These are phyloP conservation scores for Metopolophium dirhodum DNA, from an alignment of 1,140 invertebrate genomes.

Conservation along the genomic window DNA sequence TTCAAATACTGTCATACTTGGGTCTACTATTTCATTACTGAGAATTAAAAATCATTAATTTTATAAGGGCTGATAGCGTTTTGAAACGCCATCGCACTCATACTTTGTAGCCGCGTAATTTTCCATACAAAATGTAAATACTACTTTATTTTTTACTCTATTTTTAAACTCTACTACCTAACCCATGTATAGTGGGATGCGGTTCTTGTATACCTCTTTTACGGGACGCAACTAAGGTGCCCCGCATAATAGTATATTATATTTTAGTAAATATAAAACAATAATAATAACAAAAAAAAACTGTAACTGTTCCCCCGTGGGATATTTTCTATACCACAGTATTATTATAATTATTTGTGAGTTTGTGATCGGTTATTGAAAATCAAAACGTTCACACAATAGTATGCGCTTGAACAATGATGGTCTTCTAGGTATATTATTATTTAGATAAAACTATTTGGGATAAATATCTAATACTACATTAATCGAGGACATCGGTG, in stretches of 20 bases:
- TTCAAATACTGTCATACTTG: not conserved
- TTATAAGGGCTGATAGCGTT: not conserved
- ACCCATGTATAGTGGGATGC: no score
- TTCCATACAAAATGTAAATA: not conserved
- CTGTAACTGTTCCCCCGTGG: no score
- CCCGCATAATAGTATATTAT: no score
- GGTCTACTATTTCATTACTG: not conserved
- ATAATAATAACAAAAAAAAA: not conserved
- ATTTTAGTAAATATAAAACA: not conserved
- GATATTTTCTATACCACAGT: not conserved
- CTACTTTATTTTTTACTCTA: not conserved
- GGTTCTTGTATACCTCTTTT: no score
- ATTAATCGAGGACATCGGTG: not conserved
- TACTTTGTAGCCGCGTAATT: not conserved
- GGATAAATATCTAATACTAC: slow-evolving; percentile 15
- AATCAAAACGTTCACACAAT: not conserved
- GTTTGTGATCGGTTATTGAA: not conserved
- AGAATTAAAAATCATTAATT: slow-evolving; percentile 17
- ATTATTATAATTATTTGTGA: not conserved
- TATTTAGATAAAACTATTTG: not conserved
- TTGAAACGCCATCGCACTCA: not conserved
- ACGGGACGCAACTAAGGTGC: no score
- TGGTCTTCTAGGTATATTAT: not conserved
- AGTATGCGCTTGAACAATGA: not conserved
- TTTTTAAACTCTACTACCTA: no score